Conservation (phyloP, 2,888 invertebrate genomes). For the Orchestes rusci region DNA sequence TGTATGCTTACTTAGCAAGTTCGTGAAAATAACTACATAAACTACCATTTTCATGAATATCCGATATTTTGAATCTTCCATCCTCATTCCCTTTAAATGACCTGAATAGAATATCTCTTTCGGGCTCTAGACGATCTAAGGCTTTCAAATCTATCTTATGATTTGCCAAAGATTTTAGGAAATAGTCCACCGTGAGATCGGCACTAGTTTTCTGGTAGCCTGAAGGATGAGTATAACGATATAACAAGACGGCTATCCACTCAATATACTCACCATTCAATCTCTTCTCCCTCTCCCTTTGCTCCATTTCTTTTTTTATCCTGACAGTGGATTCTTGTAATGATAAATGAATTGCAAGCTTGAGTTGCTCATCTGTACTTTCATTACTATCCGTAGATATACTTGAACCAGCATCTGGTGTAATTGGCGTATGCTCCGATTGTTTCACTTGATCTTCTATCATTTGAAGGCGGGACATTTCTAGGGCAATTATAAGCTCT, state of each 20-base stretch:
- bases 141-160: constrained; percentile 44
- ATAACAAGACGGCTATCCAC: too few species aligned
- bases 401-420: constrained; percentile 40
- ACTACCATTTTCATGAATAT: constrained; percentile 47
- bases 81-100: constrained; percentile 46
- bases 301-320: constrained; percentile 25
- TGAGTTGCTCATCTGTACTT: constrained; percentile 45
- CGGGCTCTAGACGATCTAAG: constrained; percentile 38
- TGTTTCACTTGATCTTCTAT: constrained; percentile 53
- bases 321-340: constrained; percentile 43
- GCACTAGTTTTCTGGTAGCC: constrained; percentile 43
- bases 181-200: constrained; percentile 49
- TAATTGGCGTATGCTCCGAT: constrained; percentile 32
- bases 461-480: constrained; percentile 62
- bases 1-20: background rate
- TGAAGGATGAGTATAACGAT: constrained; percentile 2
- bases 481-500: constrained; percentile 58
- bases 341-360: constrained; percentile 49
- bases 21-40: background rate
- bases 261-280: constrained; percentile 9
- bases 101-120: constrained; percentile 40
- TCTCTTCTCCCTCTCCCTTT: constrained; percentile 16
- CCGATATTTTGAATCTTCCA: constrained; percentile 49
- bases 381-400: constrained; percentile 41
- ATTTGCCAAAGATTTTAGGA: constrained; percentile 47